Evolutionary conservation across 1,140 invertebrate species (phyloP).

Genomic region (Lepidotrigona ventralis): DNA sequence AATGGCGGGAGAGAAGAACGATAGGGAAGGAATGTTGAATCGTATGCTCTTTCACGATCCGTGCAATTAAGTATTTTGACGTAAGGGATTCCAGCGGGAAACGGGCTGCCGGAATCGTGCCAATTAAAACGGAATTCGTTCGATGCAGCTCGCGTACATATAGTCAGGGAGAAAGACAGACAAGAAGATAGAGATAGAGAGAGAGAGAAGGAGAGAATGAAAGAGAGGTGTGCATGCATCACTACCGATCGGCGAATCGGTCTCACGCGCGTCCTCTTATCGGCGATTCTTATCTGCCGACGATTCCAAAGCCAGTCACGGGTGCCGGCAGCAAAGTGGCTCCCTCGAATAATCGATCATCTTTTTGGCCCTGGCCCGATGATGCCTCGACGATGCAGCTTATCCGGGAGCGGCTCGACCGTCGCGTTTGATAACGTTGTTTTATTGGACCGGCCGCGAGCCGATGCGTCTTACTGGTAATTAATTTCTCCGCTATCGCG

Average conservation of each 20-base stretch:
- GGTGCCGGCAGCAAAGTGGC: slow-evolving; percentile 37
- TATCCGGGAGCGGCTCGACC: slow-evolving; percentile 30
- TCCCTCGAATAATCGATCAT: slow-evolving; percentile 45
- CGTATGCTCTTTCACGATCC: background rate
- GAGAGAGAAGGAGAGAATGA: background rate
- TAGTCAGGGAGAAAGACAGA: background rate
- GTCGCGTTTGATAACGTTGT: slow-evolving; percentile 43
- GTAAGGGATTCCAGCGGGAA: slow-evolving; percentile 46
- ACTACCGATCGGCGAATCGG: slow-evolving; percentile 24
- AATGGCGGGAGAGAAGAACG: too few species aligned
- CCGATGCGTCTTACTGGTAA: slow-evolving; percentile 40
- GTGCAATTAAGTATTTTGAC: slow-evolving; percentile 60
- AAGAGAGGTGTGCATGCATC: slow-evolving; percentile 9
- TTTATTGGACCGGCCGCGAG: slow-evolving; percentile 21
- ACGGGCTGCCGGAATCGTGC: slow-evolving; percentile 49
- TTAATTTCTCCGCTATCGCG: slow-evolving; percentile 46
- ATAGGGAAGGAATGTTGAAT: background rate
- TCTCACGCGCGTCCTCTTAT: slow-evolving; percentile 40
- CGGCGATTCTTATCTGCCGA: slow-evolving; percentile 40
- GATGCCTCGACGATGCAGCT: slow-evolving; percentile 8
- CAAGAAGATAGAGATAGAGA: too few species aligned
- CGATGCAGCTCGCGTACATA: slow-evolving; percentile 7
- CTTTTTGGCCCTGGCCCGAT: slow-evolving; percentile 28
- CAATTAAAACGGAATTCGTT: slow-evolving; percentile 61
- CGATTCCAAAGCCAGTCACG: slow-evolving; percentile 24